These are phyloP conservation scores for Drosophila acutilabella DNA, from an alignment of 2,888 invertebrate genomes.

Conservation along the genomic window DNA sequence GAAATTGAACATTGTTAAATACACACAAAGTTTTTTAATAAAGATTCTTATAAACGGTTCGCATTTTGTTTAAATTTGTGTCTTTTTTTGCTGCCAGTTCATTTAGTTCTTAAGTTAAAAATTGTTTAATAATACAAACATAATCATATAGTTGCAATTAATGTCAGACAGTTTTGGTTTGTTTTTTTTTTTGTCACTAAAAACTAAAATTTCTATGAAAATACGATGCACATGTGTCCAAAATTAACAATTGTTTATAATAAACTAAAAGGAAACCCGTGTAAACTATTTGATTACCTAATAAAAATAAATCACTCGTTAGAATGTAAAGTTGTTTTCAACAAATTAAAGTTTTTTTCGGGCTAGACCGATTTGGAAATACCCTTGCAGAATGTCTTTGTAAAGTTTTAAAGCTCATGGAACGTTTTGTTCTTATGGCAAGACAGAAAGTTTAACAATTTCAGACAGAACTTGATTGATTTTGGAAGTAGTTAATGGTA, in stretches of 20 bases:
- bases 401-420: constrained; percentile 12
- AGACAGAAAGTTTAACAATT: constrained; percentile 22
- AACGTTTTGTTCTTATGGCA: constrained; percentile 46
- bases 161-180: constrained; percentile 12
- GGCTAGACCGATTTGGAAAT: constrained; percentile 32
- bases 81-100: constrained; percentile 25
- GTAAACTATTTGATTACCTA: constrained; percentile 21
- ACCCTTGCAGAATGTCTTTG: constrained; percentile 36
- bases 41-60: constrained; percentile 18
- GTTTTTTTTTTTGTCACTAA: not conserved
- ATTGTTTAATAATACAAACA: not conserved
- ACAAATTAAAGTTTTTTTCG: constrained; percentile 8
- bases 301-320: constrained; percentile 25
- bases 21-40: constrained; percentile 15
- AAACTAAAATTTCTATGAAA: constrained; percentile 21
- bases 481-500: not conserved
- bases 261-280: constrained; percentile 9
- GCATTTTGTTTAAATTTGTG: not conserved
- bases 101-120: constrained; percentile 7
- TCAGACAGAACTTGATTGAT: constrained; percentile 14
- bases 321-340: constrained; percentile 26
- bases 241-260: constrained; percentile 37
- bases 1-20: constrained; percentile 16
- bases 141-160: constrained; percentile 20
- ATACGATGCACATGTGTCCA: constrained; percentile 43